These are phyloP conservation scores for Pollenia labialis DNA, from an alignment of 2,888 invertebrate genomes.

Conservation along the genomic window DNA sequence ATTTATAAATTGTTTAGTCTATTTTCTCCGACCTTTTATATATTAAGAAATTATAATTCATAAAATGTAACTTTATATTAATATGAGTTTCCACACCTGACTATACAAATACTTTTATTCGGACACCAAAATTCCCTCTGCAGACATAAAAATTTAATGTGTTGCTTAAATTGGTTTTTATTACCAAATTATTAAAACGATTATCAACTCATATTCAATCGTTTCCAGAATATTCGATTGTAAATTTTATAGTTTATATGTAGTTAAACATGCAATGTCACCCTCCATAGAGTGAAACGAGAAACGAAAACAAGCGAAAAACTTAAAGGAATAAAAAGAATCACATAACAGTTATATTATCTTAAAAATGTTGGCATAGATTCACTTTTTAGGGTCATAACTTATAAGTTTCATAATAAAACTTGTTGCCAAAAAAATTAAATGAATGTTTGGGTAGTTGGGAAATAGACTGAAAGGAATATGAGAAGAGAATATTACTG, in stretches of 20 bases:
- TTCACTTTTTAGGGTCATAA: slow-evolving; percentile 62
- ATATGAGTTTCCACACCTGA: too few species aligned
- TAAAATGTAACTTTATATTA: too few species aligned
- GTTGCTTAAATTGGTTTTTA: slow-evolving; percentile 47
- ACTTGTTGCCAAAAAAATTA: slow-evolving; percentile 68
- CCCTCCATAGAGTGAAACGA: slow-evolving; percentile 1
- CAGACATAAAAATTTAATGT: slow-evolving; percentile 38
- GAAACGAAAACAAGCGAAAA: slow-evolving; percentile 1
- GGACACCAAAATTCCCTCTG: too few species aligned
- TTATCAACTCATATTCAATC: slow-evolving; percentile 64
- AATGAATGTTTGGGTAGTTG: slow-evolving; percentile 20
- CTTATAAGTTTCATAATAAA: slow-evolving; percentile 70
- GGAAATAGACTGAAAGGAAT: slow-evolving; percentile 49
- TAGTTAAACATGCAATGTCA: neutral
- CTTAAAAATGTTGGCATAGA: slow-evolving; percentile 64
- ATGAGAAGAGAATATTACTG: slow-evolving; percentile 36
- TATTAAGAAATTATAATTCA: too few species aligned
- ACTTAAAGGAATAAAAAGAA: neutral
- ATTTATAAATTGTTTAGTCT: too few species aligned
- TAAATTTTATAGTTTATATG: slow-evolving; percentile 17
- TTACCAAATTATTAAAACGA: slow-evolving; percentile 61
- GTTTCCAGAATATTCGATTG: slow-evolving; percentile 47
- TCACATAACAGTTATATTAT: slow-evolving; percentile 51
- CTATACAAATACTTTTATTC: too few species aligned
- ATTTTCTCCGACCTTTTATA: too few species aligned